Evolutionary conservation across 2,888 invertebrate species (phyloP), one percentile per base, ranked within the genome.

Genomic region (Nomada lathburiana): DNA sequence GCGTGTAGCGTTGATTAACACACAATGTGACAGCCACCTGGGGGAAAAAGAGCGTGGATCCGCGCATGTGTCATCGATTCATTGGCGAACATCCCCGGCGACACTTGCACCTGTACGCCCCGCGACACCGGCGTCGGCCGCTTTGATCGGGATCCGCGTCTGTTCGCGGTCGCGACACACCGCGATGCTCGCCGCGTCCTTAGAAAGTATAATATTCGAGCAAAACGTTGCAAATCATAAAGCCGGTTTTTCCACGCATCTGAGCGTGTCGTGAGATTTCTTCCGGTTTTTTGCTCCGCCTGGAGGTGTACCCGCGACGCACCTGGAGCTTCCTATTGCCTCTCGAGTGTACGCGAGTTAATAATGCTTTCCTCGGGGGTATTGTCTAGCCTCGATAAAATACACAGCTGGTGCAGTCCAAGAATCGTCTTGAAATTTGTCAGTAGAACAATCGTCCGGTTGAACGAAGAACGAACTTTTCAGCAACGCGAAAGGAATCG

Each of bases 1-100:
- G 80, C 84, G 86, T 86, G 86, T 82, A 78, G 79, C 82, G 82
- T 86, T 85, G 89, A 89, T 89, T 88, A 88, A 86, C 89, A 89
- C 88, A 89, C 89, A 89, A 89, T 89, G 89, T 83, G 81, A 82
- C 83, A 83, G 84, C 47, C 76, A 20, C 70, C 23, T n/a, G 70
- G 70, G 63, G 65, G 59, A 63, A 77, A 72, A 67, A 78, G 67
- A 42, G 68, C 83, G 73, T 52, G 64, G 72, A 84, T 83, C 82
- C 82, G 69, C 82, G 82, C 65, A 67, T 79, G 82, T 77, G 83
- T 80, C 80, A 83, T 80, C 80, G 83, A 83, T 83, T 77, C 83
- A 68, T 72, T 53, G 29, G 76, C 67, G 63, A 80, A 77, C 84
- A 80, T 84, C 83, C 67, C 62, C 52, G 77, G 55, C 71, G 83